phyloP scores from a whole-genome alignment of 2,113 vertebrate species.

The Ibidorhyncha struthersii region DNA sequence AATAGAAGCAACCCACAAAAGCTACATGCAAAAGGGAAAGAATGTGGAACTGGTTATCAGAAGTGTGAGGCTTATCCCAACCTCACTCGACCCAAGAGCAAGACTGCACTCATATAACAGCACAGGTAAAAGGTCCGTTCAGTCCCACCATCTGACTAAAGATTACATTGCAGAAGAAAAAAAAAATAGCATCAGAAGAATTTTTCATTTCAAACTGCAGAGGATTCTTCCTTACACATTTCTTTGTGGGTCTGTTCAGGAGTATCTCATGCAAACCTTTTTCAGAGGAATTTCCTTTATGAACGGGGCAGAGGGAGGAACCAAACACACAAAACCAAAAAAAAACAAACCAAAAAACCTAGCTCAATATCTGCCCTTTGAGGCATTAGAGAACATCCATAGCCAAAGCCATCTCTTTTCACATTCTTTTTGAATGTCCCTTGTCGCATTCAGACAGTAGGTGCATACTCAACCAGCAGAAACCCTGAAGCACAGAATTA shows the following conservation, averaged over 20 bases:
- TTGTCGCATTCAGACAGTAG: background rate
- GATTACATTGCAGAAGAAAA: background rate
- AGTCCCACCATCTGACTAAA: background rate
- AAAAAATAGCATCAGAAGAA: background rate
- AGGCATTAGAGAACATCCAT: background rate
- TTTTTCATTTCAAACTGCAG: background rate
- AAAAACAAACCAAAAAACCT: background rate
- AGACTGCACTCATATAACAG: background rate
- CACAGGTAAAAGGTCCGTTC: background rate
- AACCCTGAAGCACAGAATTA: background rate
- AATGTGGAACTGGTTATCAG: background rate
- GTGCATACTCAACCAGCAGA: background rate
- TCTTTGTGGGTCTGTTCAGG: background rate
- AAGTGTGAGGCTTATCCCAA: background rate
- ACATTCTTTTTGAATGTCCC: background rate
- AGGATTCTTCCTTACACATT: background rate
- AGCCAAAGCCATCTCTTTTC: background rate
- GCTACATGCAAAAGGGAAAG: background rate
- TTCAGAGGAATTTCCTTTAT: background rate
- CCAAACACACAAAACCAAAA: background rate
- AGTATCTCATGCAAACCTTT: background rate
- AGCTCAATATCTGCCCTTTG: background rate
- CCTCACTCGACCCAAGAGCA: background rate
- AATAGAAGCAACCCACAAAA: background rate
- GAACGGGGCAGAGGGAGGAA: background rate